Evolutionary conservation across 2,888 invertebrate genomes (phyloP), one percentile per base, ranked within the genome.

Genomic region (Hermaeophaga mercurialis): DNA sequence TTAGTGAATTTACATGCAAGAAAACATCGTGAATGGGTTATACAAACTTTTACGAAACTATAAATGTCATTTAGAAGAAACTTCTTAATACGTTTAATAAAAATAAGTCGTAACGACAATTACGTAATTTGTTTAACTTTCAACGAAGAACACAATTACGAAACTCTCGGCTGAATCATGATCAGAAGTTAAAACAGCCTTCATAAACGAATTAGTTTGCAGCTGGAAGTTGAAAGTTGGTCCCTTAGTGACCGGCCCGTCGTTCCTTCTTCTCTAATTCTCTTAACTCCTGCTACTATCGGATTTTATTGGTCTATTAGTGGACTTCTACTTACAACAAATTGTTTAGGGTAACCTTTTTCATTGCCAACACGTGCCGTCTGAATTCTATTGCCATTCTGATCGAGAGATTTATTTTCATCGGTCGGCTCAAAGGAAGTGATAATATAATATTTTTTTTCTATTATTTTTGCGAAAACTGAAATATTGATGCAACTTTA

Each of bases 261-360:
- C 47, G 41, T 55, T 54, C 52, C 36, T 59, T 45, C 52, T 36
- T 19, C 36, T 49, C 39, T 59, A 55, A 59, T 59, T 55, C 59
- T 46, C 28, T 55, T 55, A 55, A 47, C 59, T 55, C 31, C 47
- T 2, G 33, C 33, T 47, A 39, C 47, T 54, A 47, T 54, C 39
- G 54, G 39, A 47, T 54, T 47, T 54, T 54, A 54, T 54, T 43
- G 52, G 43, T 18, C 55, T 52, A 59, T 55, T 55, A 55, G 55
- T 52, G 52, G 55, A 59, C 52, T 47, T 49, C 47, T 52, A 52
- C 59, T 59, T 36, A 54, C 55, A 52, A 52, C 59, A 54, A 58
- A 58, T 58, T 58, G 54, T 58, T 54, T 44, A 43, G 41, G 48
- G 54, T 36, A 52, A 52, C 47, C 53, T 54, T 54, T 54, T 54